Percentiles rank a stretch among this genome's conserved stretches.
Conservation (phyloP, 2,797 vertebrate species). For the Karalla daura region DNA sequence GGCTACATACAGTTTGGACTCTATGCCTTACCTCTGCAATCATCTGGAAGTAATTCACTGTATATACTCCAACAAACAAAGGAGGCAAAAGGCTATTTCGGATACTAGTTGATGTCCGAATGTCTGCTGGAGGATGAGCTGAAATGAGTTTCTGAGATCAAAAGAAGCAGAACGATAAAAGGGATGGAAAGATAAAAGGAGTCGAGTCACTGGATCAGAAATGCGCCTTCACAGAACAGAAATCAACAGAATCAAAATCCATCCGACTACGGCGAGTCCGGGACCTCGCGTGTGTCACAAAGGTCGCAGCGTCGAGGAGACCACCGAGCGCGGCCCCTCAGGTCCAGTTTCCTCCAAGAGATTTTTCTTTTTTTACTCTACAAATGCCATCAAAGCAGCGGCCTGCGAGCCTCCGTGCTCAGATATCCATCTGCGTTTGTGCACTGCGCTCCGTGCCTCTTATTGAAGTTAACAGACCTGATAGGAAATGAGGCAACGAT, state of each 20-base stretch:
- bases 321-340: constrained; percentile 22
- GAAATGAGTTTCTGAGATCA: constrained; percentile 75
- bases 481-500: not conserved
- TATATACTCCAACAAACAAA: constrained; percentile 56
- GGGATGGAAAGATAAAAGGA: constrained; percentile 64
- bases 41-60: constrained; percentile 42
- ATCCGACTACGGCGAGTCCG: constrained; percentile 17
- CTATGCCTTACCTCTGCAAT: constrained; percentile 3
- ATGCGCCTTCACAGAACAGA: constrained; percentile 41
- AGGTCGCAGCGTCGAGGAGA: constrained; percentile 47
- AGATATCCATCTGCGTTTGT: not conserved
- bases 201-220: constrained; percentile 57
- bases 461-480: not conserved
- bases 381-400: constrained; percentile 22
- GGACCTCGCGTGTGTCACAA: constrained; percentile 24
- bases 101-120: constrained; percentile 40
- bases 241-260: constrained; percentile 65
- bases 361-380: not conserved
- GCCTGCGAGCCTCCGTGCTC: constrained; percentile 12
- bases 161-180: constrained; percentile 69
- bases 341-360: constrained; percentile 5
- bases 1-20: not conserved
- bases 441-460: not conserved
- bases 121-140: constrained; percentile 49
- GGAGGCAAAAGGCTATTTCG: constrained; percentile 36